These are phyloP conservation scores for Philantomba maxwellii DNA, from an alignment of 2,113 vertebrate species.

Conservation along the genomic window DNA sequence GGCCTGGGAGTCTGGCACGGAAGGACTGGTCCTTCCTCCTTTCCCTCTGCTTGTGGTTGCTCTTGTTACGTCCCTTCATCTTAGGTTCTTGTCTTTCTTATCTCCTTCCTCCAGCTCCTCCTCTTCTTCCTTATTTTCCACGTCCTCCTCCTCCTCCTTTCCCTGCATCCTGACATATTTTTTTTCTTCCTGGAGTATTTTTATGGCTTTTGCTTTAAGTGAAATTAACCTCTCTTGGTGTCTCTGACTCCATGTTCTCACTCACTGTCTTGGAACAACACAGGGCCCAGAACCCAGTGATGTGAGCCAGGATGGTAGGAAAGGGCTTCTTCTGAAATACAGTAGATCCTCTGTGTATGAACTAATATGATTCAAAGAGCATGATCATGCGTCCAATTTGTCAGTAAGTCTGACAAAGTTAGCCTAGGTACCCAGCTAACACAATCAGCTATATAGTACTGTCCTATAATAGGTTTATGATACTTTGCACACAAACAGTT, in stretches of 20 bases:
- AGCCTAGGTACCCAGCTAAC: background rate
- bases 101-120: accelerated
- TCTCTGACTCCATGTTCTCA: background rate
- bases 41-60: background rate
- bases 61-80: background rate
- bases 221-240: background rate
- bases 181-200: background rate
- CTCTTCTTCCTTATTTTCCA: background rate
- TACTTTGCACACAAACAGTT: background rate
- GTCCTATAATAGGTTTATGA: background rate
- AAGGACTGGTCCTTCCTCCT: background rate
- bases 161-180: background rate
- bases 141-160: accelerated
- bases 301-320: accelerated
- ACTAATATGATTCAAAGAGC: background rate
- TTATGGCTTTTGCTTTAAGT: background rate
- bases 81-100: background rate
- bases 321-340: background rate
- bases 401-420: background rate
- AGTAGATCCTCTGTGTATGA: background rate
- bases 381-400: background rate
- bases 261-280: too few species aligned
- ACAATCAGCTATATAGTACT: background rate
- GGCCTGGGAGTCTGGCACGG: accelerated
- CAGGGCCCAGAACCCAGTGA: background rate